Evolutionary conservation across 2,888 invertebrate species (phyloP), one percentile per base, ranked within the genome.

Genomic region (Pasiphila rectangulata): DNA sequence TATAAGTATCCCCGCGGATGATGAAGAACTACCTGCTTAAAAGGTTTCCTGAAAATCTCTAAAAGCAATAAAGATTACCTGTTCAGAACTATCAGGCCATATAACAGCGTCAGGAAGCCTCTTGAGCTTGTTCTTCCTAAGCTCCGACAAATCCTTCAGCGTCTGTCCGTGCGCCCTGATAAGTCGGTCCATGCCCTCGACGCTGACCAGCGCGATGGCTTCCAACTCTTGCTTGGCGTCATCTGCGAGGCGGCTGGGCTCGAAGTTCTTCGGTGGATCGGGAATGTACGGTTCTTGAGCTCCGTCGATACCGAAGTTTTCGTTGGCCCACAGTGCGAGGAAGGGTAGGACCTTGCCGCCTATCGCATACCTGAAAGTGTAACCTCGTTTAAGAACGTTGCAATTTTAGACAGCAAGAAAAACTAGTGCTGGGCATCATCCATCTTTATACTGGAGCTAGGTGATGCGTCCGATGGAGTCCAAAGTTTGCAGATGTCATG

Each of bases 81-180:
- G 94, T n/a, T 94, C 91, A 75, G 98, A 97, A 56, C 90, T 91
- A 29, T 90, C 92, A 27, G 98, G 98, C 98, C 98, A 99, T 1
- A 97, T 89, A 0, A 99, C 95, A 7, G 98, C 78, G 70, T 99
- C 99, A 1, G 98, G 98, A 69, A 99, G 95, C 62, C 98, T 91
- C 45, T 92, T 90, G 65, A 96, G 95, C 30, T 75, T 83, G 49
- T 95, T 94, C 42, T 91, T 89, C 63, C 96, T 90, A 43, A 98
- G 79, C 7, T 91, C 89, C 59, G 94, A 93, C 54, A 99, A 95
- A 69, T 99, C 99, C 60, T 95, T 93, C 36, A 99, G 81, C 0
- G 98, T 97, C 78, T 98, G 98, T 0, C 98, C 98, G 75, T 98
- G 98, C 0, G 96, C 94, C 51, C 98, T 90, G 57, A 97, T 92